These are phyloP conservation scores for Helobdella robusta DNA, from an alignment of 2,888 invertebrate species.

Conservation along the genomic window DNA sequence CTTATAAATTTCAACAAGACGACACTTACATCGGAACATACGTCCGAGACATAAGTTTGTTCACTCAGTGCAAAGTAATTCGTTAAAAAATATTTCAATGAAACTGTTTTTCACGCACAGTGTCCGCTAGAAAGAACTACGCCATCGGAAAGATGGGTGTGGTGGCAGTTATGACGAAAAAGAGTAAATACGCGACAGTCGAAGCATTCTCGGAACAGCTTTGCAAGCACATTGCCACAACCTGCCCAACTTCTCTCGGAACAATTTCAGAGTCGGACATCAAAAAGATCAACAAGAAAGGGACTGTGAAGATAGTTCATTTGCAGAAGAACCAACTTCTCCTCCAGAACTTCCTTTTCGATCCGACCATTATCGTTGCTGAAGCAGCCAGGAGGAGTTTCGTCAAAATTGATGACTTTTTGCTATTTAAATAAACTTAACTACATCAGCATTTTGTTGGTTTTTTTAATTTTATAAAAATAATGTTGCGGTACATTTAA, in stretches of 20 bases:
- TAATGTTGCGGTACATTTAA: too few relatives aligned
- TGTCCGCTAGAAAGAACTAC: constrained; percentile 22
- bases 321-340: constrained; percentile 27
- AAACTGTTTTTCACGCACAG: too few relatives aligned
- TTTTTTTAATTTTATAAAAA: background rate
- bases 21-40: constrained; percentile 26
- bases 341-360: constrained; percentile 29
- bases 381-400: constrained; percentile 32
- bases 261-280: constrained; percentile 19
- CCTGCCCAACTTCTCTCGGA: constrained; percentile 27
- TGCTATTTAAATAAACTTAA: constrained; percentile 23
- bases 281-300: constrained; percentile 25
- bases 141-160: constrained; percentile 30
- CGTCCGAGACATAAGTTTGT: constrained; percentile 26
- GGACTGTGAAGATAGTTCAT: constrained; percentile 21
- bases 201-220: constrained; percentile 32
- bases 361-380: constrained; percentile 32
- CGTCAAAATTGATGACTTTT: constrained; percentile 29
- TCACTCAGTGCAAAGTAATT: background rate
- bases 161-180: constrained; percentile 28
- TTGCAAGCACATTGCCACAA: constrained; percentile 31
- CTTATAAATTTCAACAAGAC: constrained; percentile 27
- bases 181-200: constrained; percentile 29
- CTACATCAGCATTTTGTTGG: background rate
- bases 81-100: too few relatives aligned